These are phyloP conservation scores for Oxygymnocypris stewartii DNA, from an alignment of 2,113 vertebrate species.

Conservation along the genomic window DNA sequence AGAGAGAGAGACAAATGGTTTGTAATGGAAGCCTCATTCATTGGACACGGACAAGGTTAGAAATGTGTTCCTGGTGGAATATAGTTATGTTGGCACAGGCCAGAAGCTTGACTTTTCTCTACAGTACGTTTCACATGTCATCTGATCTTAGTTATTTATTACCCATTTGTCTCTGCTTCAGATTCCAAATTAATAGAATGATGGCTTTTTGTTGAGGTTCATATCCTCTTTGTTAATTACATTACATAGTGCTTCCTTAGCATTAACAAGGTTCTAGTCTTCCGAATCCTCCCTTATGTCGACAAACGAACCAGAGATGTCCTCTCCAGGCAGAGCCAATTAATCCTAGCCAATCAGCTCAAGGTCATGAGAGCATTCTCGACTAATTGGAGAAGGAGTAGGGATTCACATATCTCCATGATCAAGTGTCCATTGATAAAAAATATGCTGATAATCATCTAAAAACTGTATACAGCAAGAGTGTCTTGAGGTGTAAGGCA, in stretches of 20 bases:
- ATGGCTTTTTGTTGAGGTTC: slow-evolving; percentile 37
- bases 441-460: background rate
- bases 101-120: slow-evolving; percentile 19
- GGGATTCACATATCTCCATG: background rate
- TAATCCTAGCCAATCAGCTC: slow-evolving; percentile 54
- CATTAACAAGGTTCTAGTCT: slow-evolving; percentile 33
- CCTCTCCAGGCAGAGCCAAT: slow-evolving; percentile 36
- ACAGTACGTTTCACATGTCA: slow-evolving; percentile 31
- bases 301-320: slow-evolving; percentile 24
- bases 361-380: slow-evolving; percentile 41
- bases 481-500: background rate
- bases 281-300: slow-evolving; percentile 4
- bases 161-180: slow-evolving; percentile 42
- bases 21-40: slow-evolving; percentile 22
- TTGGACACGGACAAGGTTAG: slow-evolving; percentile 42
- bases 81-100: background rate
- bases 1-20: slow-evolving; percentile 1
- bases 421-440: slow-evolving; percentile 7
- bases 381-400: slow-evolving; percentile 23
- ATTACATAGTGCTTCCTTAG: slow-evolving; percentile 27
- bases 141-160: slow-evolving; percentile 30
- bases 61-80: slow-evolving; percentile 26
- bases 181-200: slow-evolving; percentile 50
- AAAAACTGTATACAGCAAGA: background rate
- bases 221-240: slow-evolving; percentile 54